A percentile compares a stretch with the other conserved stretches of the same genome.
Conservation (phyloP, 2,888 invertebrate species). For the Chrysolina americana region DNA sequence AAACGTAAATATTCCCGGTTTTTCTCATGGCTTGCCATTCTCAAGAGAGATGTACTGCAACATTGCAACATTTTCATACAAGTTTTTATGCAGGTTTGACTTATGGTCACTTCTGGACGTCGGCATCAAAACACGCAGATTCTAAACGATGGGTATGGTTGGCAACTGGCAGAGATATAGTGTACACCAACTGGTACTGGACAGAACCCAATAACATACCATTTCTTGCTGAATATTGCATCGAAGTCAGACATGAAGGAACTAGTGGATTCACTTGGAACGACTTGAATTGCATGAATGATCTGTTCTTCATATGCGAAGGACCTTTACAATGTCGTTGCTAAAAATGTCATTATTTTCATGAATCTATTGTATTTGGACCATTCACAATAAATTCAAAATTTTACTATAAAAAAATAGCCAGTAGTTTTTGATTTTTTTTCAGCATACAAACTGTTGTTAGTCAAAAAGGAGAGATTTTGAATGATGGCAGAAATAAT, state of each 20-base stretch:
- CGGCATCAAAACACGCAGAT: slow-evolving; percentile 36
- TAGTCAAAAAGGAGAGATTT: too few relatives aligned
- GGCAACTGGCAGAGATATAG: slow-evolving; percentile 33
- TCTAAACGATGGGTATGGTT: slow-evolving; percentile 38
- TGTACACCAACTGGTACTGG: slow-evolving; percentile 40
- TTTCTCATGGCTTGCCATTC: too few relatives aligned
- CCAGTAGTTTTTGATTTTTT: neutral
- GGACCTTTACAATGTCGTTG: slow-evolving; percentile 25
- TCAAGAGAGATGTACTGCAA: too few relatives aligned
- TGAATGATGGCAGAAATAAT: too few relatives aligned
- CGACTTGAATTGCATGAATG: slow-evolving; percentile 27
- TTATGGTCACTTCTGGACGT: slow-evolving; percentile 36
- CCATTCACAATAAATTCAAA: neutral
- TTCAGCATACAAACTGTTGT: too few relatives aligned
- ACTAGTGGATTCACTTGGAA: slow-evolving; percentile 37
- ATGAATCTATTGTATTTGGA: too few relatives aligned
- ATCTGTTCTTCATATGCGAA: slow-evolving; percentile 38
- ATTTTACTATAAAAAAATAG: neutral
- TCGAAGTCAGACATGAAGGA: slow-evolving; percentile 33
- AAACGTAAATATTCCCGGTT: too few relatives aligned
- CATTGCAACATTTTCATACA: neutral
- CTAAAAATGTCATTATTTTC: neutral
- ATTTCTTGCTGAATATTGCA: slow-evolving; percentile 34
- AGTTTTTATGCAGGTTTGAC: slow-evolving; percentile 20
- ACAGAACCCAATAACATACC: slow-evolving; percentile 38